Conservation (phyloP, 1,140 invertebrate species). For the Goniozus legneri region DNA sequence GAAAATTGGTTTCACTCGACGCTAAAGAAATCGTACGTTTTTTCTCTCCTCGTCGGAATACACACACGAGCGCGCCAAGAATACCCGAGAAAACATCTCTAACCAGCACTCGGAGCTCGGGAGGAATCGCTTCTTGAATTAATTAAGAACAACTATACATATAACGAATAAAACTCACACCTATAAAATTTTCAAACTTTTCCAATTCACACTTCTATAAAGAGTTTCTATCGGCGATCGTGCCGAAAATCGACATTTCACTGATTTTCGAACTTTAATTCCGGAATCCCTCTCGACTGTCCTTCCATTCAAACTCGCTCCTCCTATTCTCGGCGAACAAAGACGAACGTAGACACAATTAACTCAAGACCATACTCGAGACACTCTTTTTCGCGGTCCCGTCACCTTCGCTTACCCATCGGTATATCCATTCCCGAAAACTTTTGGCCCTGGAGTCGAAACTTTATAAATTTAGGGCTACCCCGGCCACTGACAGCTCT, state of each 20-base stretch:
- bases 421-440: slow-evolving; percentile 23
- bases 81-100: too few species aligned
- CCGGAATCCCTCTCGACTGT: background rate
- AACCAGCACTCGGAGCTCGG: too few species aligned
- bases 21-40: slow-evolving; percentile 27
- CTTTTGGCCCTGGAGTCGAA: slow-evolving; percentile 16
- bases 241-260: slow-evolving; percentile 1
- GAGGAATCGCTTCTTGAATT: too few species aligned
- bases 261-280: slow-evolving; percentile 8
- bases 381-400: background rate
- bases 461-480: slow-evolving; percentile 31
- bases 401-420: slow-evolving; percentile 3
- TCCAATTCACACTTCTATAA: too few species aligned
- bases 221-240: background rate
- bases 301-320: background rate
- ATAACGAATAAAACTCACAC: too few species aligned
- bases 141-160: too few species aligned
- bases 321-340: background rate
- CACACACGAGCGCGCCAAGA: too few species aligned
- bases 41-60: too few species aligned
- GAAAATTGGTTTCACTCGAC: slow-evolving; percentile 29
- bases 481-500: slow-evolving; percentile 19
- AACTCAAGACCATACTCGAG: slow-evolving; percentile 8
- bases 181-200: too few species aligned
- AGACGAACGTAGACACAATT: slow-evolving; percentile 10